phyloP scores from a whole-genome alignment of 2,888 invertebrate genomes.

The Cenopis cana region DNA sequence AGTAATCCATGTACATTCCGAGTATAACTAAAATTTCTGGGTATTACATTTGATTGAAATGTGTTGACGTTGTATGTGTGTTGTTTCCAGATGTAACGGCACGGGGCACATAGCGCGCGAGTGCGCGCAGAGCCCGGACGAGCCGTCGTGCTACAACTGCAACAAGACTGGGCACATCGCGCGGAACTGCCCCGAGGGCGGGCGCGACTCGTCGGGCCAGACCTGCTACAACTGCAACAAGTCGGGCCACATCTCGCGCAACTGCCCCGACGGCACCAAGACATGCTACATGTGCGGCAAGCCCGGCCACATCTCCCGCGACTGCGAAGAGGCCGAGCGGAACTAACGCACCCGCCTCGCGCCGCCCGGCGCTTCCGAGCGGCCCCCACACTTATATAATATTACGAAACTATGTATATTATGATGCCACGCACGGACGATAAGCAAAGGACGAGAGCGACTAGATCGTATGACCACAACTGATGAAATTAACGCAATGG shows the following conservation, averaged over 20 bases:
- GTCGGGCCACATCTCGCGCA: slow-evolving; percentile 95
- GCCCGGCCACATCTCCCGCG: slow-evolving; percentile 95
- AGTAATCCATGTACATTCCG: background rate
- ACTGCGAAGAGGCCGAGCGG: slow-evolving; percentile 93
- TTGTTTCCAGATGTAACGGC: slow-evolving; percentile 92
- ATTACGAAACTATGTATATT: slow-evolving; percentile 77
- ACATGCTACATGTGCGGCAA: slow-evolving; percentile 97
- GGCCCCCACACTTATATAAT: slow-evolving; percentile 58
- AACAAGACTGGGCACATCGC: slow-evolving; percentile 97
- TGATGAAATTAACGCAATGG: slow-evolving; percentile 77
- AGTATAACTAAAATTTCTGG: background rate
- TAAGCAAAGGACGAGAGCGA: slow-evolving; percentile 82
- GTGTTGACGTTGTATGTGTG: background rate
- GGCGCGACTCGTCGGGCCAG: slow-evolving; percentile 88
- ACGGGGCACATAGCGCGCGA: slow-evolving; percentile 97
- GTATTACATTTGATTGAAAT: background rate
- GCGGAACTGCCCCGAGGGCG: slow-evolving; percentile 92
- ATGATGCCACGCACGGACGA: slow-evolving; percentile 83
- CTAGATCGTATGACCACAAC: slow-evolving; percentile 74
- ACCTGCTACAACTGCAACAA: slow-evolving; percentile 98
- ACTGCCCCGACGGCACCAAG: slow-evolving; percentile 94
- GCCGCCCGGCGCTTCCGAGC: slow-evolving; percentile 49
- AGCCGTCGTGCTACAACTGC: slow-evolving; percentile 97
- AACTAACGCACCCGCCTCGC: slow-evolving; percentile 68
- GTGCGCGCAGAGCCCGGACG: slow-evolving; percentile 93